These are phyloP conservation scores for Ptychadena robeensis DNA, from an alignment of 2,797 vertebrate species.

Conservation along the genomic window DNA sequence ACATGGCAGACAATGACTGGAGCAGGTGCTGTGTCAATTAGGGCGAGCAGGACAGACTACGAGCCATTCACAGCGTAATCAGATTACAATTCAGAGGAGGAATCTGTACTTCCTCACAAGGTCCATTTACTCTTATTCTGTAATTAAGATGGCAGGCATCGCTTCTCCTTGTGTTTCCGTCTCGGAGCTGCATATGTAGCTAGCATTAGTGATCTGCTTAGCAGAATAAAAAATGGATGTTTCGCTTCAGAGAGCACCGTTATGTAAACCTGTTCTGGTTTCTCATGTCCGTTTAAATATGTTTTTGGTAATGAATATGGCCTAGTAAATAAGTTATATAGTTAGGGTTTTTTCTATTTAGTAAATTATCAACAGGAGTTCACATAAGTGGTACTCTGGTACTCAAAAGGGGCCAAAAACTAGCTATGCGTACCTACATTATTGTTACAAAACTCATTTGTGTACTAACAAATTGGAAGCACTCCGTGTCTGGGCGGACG, in stretches of 20 bases:
- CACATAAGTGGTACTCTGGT: too few relatives aligned
- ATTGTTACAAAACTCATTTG: too few relatives aligned
- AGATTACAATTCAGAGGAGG: conserved; percentile 57
- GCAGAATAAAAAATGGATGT: not conserved
- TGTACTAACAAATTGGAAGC: too few relatives aligned
- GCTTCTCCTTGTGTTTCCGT: conserved; percentile 21
- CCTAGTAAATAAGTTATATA: not conserved
- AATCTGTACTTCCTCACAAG: conserved; percentile 46
- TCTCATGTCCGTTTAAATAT: not conserved
- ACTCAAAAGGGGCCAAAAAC: too few relatives aligned
- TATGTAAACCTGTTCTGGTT: not conserved
- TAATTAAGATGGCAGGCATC: conserved; percentile 48
- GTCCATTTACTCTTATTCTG: conserved; percentile 23
- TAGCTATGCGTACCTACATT: too few relatives aligned
- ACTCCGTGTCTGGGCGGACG: too few relatives aligned
- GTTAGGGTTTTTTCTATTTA: too few relatives aligned
- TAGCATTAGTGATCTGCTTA: conserved; percentile 9
- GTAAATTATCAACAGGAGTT: too few relatives aligned
- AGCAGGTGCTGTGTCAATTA: conserved; percentile 57
- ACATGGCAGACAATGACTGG: conserved; percentile 39
- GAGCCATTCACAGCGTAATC: conserved; percentile 52
- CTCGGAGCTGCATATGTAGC: conserved; percentile 4
- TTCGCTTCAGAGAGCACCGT: not conserved
- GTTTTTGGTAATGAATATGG: not conserved
- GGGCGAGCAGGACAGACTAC: conserved; percentile 23